Evolutionary conservation across 30 jellyfish, hydroid and myxozoan species (phyloP).

Genomic region (Aurelia sp.): DNA sequence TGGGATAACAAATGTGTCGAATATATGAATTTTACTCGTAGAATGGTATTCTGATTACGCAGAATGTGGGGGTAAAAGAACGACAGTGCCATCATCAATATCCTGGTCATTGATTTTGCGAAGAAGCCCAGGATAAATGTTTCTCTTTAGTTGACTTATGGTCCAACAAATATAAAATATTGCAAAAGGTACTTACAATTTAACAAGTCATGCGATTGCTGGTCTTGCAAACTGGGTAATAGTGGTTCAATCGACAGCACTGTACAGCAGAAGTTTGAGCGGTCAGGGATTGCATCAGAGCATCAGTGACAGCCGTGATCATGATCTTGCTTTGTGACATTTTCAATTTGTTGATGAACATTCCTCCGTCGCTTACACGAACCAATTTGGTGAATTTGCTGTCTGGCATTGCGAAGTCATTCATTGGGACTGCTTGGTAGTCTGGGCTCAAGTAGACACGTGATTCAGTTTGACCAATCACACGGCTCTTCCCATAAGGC

Average conservation of each 20-base stretch:
- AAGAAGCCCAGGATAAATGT: too few species aligned
- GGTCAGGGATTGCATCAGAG: constrained; percentile 38
- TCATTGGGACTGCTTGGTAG: constrained; percentile 66
- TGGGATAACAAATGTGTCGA: too few species aligned
- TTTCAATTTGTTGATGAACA: constrained; percentile 70
- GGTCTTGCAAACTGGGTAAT: constrained; percentile 52
- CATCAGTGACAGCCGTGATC: constrained; percentile 62
- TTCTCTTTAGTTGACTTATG: too few species aligned
- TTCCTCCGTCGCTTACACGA: constrained; percentile 77
- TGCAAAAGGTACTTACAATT: not conserved
- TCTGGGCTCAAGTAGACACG: constrained; percentile 78
- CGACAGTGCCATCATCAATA: too few species aligned
- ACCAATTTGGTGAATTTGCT: constrained; percentile 68
- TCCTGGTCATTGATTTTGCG: too few species aligned
- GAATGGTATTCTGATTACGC: too few species aligned
- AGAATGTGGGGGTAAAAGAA: too few species aligned
- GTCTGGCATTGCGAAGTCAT: constrained; percentile 54
- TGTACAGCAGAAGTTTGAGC: constrained; percentile 19
- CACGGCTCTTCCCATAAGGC: constrained; percentile 64
- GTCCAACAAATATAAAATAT: not conserved
- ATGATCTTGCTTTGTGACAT: constrained; percentile 39
- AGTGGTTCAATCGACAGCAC: constrained; percentile 48
- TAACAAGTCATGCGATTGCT: constrained; percentile 42
- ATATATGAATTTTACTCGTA: too few species aligned
- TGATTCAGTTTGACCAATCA: constrained; percentile 80